A percentile compares a stretch with the other conserved stretches of the same genome.
Evolutionary conservation across 2,113 vertebrate species (phyloP).

Genomic region (Patagioenas fasciata): DNA sequence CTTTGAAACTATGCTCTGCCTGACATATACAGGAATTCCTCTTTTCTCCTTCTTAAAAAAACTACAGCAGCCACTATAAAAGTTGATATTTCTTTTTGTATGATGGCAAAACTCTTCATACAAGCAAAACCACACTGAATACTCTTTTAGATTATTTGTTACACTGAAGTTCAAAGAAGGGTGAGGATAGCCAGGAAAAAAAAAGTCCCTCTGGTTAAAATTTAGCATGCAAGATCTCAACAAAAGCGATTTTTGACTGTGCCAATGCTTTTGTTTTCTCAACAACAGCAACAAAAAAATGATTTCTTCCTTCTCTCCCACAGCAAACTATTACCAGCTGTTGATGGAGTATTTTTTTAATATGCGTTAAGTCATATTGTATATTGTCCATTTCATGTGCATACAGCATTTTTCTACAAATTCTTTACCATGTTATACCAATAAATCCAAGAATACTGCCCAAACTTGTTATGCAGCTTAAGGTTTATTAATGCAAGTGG

Average conservation of each 20-base stretch:
- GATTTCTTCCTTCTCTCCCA: conserved; percentile 24
- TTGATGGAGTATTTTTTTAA: conserved; percentile 6
- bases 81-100: conserved; percentile 19
- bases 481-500: neutral
- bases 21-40: neutral
- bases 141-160: conserved; percentile 29
- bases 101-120: neutral
- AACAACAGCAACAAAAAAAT: conserved; percentile 46
- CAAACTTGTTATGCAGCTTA: neutral
- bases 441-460: neutral
- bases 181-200: neutral
- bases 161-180: conserved; percentile 45
- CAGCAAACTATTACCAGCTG: conserved; percentile 59
- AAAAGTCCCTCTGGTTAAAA: conserved; percentile 37
- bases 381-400: conserved; percentile 43
- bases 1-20: neutral
- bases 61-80: neutral
- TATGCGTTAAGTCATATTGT: conserved; percentile 36
- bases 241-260: conserved; percentile 49
- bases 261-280: conserved; percentile 60
- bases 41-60: neutral
- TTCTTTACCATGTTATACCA: neutral
- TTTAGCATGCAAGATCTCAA: conserved; percentile 58
- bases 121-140: conserved; percentile 43
- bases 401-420: conserved; percentile 33